Conservation (phyloP, 2,113 vertebrate species). For the Lipotes vexillifer region DNA sequence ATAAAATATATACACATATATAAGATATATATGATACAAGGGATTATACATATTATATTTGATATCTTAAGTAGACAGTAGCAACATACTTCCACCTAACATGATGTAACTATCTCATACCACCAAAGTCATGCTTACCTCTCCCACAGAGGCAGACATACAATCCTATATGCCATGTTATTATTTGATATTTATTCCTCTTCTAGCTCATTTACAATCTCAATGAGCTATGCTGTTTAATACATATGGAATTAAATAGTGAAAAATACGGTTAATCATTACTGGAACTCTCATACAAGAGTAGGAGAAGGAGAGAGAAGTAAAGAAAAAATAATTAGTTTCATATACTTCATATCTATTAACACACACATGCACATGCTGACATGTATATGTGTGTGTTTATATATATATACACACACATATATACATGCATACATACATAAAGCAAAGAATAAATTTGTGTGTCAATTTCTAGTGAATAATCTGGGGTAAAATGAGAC, state of each 20-base stretch:
- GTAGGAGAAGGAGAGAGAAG: background rate
- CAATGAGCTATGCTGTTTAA: background rate
- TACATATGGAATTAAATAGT: background rate
- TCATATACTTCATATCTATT: background rate
- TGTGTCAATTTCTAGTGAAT: background rate
- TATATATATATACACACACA: background rate
- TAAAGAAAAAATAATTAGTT: background rate
- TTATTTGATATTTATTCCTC: background rate
- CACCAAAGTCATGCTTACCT: background rate
- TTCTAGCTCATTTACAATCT: background rate
- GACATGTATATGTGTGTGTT: background rate
- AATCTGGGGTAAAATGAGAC: background rate
- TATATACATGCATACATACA: rapidly evolving
- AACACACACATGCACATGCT: background rate
- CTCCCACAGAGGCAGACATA: background rate
- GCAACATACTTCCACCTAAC: background rate
- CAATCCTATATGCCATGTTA: background rate
- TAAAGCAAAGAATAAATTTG: background rate
- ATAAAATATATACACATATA: background rate
- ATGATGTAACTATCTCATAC: background rate
- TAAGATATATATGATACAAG: background rate
- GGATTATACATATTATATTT: background rate
- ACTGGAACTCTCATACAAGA: background rate
- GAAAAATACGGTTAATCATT: background rate
- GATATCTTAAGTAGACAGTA: background rate